Conservation (phyloP, 2,888 invertebrate genomes). For the Seira musarum region DNA sequence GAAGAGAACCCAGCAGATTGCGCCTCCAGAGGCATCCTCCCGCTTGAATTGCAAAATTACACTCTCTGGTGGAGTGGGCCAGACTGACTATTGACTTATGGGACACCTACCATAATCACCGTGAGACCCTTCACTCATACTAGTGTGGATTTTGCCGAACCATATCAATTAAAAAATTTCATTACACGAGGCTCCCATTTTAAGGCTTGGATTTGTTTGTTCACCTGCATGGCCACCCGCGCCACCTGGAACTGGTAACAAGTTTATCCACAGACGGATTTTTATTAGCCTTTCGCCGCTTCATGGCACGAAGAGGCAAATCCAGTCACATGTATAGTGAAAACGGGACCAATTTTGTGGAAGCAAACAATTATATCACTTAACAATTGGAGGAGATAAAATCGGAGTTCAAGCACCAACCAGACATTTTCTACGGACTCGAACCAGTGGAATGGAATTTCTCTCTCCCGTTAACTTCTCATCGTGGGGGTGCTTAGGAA, state of each 20-base stretch:
- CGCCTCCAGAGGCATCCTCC: slow-evolving; percentile 65
- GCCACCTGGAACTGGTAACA: slow-evolving; percentile 56
- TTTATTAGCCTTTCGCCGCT: slow-evolving; percentile 52
- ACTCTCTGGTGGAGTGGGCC: slow-evolving; percentile 69
- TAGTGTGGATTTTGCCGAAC: slow-evolving; percentile 57
- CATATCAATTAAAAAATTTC: neutral
- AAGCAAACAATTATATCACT: slow-evolving; percentile 38
- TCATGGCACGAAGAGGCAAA: slow-evolving; percentile 51
- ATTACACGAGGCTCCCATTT: slow-evolving; percentile 11
- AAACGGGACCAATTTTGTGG: slow-evolving; percentile 60
- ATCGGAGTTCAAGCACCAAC: neutral
- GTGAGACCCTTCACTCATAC: slow-evolving; percentile 46
- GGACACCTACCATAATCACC: slow-evolving; percentile 28
- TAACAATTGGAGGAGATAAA: neutral
- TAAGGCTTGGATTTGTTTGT: slow-evolving; percentile 45
- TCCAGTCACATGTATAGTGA: slow-evolving; percentile 58
- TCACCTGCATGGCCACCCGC: slow-evolving; percentile 54
- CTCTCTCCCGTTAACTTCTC: slow-evolving; percentile 57
- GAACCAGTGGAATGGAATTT: slow-evolving; percentile 64
- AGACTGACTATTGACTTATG: slow-evolving; percentile 60
- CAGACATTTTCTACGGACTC: slow-evolving; percentile 13
- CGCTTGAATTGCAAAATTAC: slow-evolving; percentile 34
- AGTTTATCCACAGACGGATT: slow-evolving; percentile 51
- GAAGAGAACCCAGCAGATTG: slow-evolving; percentile 70
- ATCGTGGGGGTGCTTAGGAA: slow-evolving; percentile 66